Base-by-base conservation (phyloP, 2,888 invertebrate species). In the Endomychus coccineus region DNA sequence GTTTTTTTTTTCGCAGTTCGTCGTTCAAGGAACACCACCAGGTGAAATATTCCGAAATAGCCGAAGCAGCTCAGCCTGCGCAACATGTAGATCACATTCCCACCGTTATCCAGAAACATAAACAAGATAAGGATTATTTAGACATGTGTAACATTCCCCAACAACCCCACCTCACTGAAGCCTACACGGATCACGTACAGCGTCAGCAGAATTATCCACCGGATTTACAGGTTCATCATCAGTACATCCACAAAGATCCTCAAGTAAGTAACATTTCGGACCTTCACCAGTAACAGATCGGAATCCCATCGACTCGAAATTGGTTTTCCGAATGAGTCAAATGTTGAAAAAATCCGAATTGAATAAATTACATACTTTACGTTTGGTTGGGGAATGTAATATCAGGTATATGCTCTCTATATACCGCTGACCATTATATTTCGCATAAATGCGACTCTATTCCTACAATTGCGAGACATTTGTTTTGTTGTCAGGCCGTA, bases 31-130 rank as follows among this genome's bases (percentile, higher is more conserved):
- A 37, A 19, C 16, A 22, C 3, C 5, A 6, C 10, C 24, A 28
- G 1, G 62, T 62, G 36, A 65, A 64, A 50, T 65, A 63, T 50
- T 62, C 64, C 19, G 63, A 62, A 47, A 61, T 63, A 21, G 45
- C 52, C 21, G 54, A 54, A 34, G 35, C 42, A 3, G 36, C 42
- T 4, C 50, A 51, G 17, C 40, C 42, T 4, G 28, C 49, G 17
- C 47, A 47, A 9, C 42, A 43, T 36, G 27, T 54, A 16, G 57
- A 59, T 11, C 52, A 54, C 30, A 23, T 49, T 22, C 42, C 57
- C 13, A 19, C 36, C 2, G 24, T 31, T 2, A 31, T 36, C 19
- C 55, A 59, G 29, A 58, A 58, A 39, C 60, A 61, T 42, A 53
- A 55, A 19, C 62, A 63, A 45, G 54, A 59, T 24, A 63, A 62